These are phyloP conservation scores for Eucriotettix oculatus DNA, from an alignment of 2,888 invertebrate genomes.

Conservation along the genomic window DNA sequence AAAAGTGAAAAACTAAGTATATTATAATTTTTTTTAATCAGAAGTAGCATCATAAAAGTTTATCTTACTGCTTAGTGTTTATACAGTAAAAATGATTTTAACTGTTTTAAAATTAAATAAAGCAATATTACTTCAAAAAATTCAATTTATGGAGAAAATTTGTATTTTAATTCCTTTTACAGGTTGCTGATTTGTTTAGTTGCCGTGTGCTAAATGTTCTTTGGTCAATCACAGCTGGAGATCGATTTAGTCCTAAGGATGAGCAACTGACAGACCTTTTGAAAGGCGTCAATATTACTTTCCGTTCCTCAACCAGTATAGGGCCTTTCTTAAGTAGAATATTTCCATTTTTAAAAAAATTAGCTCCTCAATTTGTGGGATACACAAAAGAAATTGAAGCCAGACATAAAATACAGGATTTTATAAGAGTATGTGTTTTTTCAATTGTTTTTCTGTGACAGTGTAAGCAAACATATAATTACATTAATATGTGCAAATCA, in stretches of 20 bases:
- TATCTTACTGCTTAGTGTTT: no score
- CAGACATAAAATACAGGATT: conserved; percentile 2
- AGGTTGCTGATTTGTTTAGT: conserved; percentile 11
- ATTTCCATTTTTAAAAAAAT: background rate
- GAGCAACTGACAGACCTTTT: conserved; percentile 8
- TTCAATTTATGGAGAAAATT: no score
- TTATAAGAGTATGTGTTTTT: conserved; percentile 1
- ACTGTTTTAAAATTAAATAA: no score
- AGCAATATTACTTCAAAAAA: no score
- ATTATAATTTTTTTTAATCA: no score
- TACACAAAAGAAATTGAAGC: conserved; percentile 1
- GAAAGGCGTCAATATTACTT: background rate
- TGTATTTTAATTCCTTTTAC: background rate
- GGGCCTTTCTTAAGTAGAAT: background rate
- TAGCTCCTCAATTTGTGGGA: background rate
- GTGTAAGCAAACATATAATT: no score
- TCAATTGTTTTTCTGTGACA: background rate
- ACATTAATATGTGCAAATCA: background rate
- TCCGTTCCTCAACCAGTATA: background rate
- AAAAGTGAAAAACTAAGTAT: no score
- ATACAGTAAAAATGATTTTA: no score
- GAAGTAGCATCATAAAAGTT: no score
- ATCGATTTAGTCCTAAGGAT: conserved; percentile 10
- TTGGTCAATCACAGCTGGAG: conserved; percentile 15
- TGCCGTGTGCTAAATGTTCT: conserved; percentile 14